Base-by-base conservation (phyloP, 2,113 vertebrate species). In the Heteronetta atricapilla region DNA sequence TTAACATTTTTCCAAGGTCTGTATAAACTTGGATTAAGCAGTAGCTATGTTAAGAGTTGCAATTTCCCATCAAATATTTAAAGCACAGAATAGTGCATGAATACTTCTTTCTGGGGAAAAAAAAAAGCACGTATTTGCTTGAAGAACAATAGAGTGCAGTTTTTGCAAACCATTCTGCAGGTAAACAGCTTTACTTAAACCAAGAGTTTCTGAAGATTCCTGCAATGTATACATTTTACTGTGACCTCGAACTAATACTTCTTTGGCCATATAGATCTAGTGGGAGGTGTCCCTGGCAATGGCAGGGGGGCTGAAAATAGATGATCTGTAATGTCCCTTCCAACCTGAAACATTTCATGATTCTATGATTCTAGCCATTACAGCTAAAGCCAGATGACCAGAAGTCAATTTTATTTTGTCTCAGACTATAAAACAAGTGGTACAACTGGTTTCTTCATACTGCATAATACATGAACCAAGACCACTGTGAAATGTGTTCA, bases 391-490 rank as follows among this genome's bases (percentile, higher is more conserved):
- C 38, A 81, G 62, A 58, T 6, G 12, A 76, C 15, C 8, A 36
- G 13, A 86, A 74, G 13, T 0, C 53, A 8, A 56, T 29, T 55
- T 80, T 85, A 48, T 48, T 48, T 48, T 48, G 58, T 53, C 33
- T 91, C 13, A 8, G 13, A 56, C 11, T 59, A 82, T 13, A 82
- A 72, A 72, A 44, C 9, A 50, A 91, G 13, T 5, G 55, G 1
- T 63, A 58, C 6, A 3, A 90, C 31, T 36, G 1, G 59, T 33
- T 89, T 70, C 31, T 88, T 44, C 66, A 28, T 55, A 72, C 64
- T 58, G 16, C 1, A n/a, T n/a, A n/a, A 0, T 23, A 73, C 68
- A 17, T 72, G 13, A 3, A 3, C 8, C 5, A 16, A 66, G 31
- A 86, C n/a, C n/a, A n/a, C n/a, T n/a, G n/a, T n/a, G n/a, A n/a